A percentile compares a stretch with the other conserved stretches of the same genome.
Conservation (phyloP, 2,113 vertebrate species). For the Xiphophorus couchianus region DNA sequence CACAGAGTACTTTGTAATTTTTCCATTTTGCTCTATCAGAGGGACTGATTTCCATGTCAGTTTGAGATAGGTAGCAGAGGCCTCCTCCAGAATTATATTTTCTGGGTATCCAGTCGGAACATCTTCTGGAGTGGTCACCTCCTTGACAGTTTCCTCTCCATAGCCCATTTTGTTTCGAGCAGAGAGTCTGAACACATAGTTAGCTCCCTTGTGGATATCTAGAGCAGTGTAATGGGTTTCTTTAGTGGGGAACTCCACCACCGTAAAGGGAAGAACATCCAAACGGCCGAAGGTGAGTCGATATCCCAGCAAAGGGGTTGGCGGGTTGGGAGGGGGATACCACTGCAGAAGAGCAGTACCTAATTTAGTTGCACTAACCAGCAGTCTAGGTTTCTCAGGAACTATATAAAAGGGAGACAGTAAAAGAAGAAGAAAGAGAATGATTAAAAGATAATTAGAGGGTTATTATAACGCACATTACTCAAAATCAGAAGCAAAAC, state of each 20-base stretch:
- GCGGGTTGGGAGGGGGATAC: constrained; percentile 88
- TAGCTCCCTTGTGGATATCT: constrained; percentile 91
- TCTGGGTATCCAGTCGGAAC: constrained; percentile 89
- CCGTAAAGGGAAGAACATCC: constrained; percentile 84
- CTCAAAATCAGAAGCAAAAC: constrained; percentile 41
- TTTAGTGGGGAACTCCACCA: constrained; percentile 88
- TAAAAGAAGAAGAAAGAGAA: background rate
- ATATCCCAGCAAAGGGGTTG: constrained; percentile 90
- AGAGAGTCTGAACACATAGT: constrained; percentile 90
- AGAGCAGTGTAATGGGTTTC: constrained; percentile 89
- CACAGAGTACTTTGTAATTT: constrained; percentile 89
- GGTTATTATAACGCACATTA: constrained; percentile 45
- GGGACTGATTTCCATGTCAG: constrained; percentile 89
- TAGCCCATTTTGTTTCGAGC: constrained; percentile 95
- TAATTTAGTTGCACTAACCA: constrained; percentile 87
- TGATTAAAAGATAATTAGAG: constrained; percentile 44
- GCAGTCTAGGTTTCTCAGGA: constrained; percentile 90
- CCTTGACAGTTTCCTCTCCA: constrained; percentile 90
- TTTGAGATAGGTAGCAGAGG: constrained; percentile 83
- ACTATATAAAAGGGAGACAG: constrained; percentile 82
- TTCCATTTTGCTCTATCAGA: constrained; percentile 88
- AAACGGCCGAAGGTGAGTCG: constrained; percentile 91
- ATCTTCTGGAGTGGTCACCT: constrained; percentile 89
- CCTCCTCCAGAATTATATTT: constrained; percentile 84
- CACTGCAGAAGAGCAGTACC: constrained; percentile 91